These are phyloP conservation scores for Athalia cordata DNA, from an alignment of 2,888 invertebrate genomes.

Conservation along the genomic window DNA sequence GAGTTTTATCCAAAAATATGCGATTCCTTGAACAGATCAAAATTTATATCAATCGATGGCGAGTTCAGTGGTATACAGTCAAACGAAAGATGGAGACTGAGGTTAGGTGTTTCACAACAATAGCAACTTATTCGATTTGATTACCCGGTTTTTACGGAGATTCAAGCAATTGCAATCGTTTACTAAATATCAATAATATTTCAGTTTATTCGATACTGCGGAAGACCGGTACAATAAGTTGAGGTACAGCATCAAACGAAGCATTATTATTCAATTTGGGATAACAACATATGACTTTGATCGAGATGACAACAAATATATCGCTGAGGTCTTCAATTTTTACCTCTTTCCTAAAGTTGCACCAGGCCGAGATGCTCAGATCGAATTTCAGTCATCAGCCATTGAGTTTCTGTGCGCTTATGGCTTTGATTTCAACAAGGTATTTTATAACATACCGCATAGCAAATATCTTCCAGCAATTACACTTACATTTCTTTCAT, in stretches of 20 bases:
- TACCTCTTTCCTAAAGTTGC: conserved; percentile 81
- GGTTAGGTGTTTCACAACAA: conserved; percentile 70
- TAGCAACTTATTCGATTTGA: background rate
- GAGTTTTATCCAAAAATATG: conserved; percentile 77
- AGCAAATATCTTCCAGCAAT: conserved; percentile 26
- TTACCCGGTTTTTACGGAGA: background rate
- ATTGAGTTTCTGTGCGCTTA: conserved; percentile 79
- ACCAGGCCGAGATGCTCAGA: conserved; percentile 78
- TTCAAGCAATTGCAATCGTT: background rate
- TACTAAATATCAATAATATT: conserved; percentile 27
- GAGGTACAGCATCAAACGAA: conserved; percentile 73
- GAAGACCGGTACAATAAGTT: conserved; percentile 76
- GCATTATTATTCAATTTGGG: conserved; percentile 82
- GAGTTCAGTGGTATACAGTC: conserved; percentile 82
- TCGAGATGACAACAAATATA: conserved; percentile 77
- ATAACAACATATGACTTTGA: conserved; percentile 80
- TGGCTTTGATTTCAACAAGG: conserved; percentile 87
- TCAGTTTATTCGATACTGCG: conserved; percentile 78
- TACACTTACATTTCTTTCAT: conserved; percentile 56
- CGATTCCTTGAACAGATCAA: conserved; percentile 76
- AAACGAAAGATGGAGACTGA: conserved; percentile 74
- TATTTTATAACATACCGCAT: conserved; percentile 65
- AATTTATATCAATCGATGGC: conserved; percentile 82
- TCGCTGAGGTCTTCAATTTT: conserved; percentile 80
- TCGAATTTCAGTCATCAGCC: conserved; percentile 80